Evolutionary conservation across 2,113 vertebrate genomes (phyloP).

Genomic region (Paradoxurus hermaphroditus): DNA sequence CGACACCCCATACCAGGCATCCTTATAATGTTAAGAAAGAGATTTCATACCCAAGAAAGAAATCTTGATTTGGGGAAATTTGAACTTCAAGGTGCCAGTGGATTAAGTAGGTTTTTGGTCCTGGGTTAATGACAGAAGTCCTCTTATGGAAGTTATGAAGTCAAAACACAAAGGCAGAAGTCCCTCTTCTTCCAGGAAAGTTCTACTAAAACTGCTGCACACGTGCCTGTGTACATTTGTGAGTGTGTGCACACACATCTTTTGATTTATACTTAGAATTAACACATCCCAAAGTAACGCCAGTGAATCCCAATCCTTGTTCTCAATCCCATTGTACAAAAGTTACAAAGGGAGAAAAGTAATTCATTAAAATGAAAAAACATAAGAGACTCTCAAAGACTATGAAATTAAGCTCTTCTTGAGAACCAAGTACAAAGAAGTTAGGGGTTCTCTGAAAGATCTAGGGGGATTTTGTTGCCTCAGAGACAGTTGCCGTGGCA

Average conservation of each 20-base stretch:
- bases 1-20: accelerated
- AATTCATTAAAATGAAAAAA: constrained; percentile 39
- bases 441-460: constrained; percentile 3
- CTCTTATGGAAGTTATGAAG: not conserved
- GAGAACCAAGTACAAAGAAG: constrained; percentile 23
- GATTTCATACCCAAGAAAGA: not conserved
- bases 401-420: constrained; percentile 32
- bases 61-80: not conserved
- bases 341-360: not conserved
- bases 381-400: too few relatives aligned
- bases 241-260: not conserved
- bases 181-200: not conserved
- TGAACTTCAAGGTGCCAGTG: not conserved
- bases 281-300: not conserved
- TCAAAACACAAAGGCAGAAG: not conserved
- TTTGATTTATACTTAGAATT: not conserved
- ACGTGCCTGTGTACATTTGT: not conserved
- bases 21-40: not conserved
- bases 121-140: not conserved
- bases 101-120: not conserved
- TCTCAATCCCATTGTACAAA: not conserved
- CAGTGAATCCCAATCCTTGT: not conserved
- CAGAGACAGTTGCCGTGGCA: constrained; percentile 43
- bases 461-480: constrained; percentile 29
- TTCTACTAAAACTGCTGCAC: not conserved